Base-by-base conservation (phyloP, 2,797 vertebrate species). In the Semaprochilodus insignis region DNA sequence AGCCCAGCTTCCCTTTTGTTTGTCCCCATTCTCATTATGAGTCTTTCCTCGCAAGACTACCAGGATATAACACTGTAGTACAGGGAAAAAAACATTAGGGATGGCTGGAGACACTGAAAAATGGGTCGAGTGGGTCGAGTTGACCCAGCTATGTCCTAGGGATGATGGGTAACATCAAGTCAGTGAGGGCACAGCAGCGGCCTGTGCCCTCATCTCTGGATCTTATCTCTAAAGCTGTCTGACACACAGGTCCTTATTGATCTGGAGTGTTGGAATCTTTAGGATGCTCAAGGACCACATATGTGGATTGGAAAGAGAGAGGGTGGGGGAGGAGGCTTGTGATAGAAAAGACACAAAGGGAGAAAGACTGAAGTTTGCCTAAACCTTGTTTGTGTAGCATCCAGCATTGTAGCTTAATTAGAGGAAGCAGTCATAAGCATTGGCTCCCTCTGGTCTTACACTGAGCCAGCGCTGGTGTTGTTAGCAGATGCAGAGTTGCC, bases 151-250 rank as follows among this genome's bases (percentile, higher is more conserved):
- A 25, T 79, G 75, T 81, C 51, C 81, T 83, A 78, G 54, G 31
- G 65, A 81, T 72, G 76, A 81, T 72, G 40, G 80, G 78, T 80
- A 86, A 86, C 80, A 85, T 86, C 40, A 67, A 86, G 85, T 81
- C 82, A 82, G 78, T 57, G 40, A 83, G 77, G 77, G 59, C 69
- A 52, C 74, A 52, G 31, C 25, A n/a, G 51, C 51, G 27, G 19
- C 77, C 84, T 48, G 52, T 81, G 84, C 83, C 82, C 87, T 73
- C 72, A 82, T 82, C 70, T 82, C 66, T 48, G 76, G 63, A 78
- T 76, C 84, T 88, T 81, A 87, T 88, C 87, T 84, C 70, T 63
- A 82, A 51, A 82, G 27, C 77, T 11, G 77, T 84, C 83, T 84
- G 81, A 75, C 82, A 77, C 25, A 21, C 51, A 79, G 40, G 59